Conservation (phyloP, 2,888 invertebrate species). For the Trichacis sp. region DNA sequence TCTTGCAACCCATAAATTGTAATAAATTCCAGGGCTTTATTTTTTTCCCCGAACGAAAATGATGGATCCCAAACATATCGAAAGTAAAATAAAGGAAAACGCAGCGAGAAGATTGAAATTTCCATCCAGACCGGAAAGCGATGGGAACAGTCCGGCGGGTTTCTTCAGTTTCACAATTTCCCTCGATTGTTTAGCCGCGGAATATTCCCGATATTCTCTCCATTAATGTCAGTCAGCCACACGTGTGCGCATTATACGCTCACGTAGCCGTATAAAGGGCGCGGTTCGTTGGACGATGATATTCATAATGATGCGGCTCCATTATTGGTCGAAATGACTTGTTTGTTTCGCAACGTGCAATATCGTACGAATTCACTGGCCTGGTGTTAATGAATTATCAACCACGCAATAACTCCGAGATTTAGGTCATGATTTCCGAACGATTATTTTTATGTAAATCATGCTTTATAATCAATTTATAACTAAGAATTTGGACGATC, state of each 20-base stretch:
- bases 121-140: constrained; percentile 13
- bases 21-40: too few relatives aligned
- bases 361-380: neutral
- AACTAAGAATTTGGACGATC: too few relatives aligned
- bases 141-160: constrained; percentile 13
- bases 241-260: constrained; percentile 7
- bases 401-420: neutral
- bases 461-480: too few relatives aligned
- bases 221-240: constrained; percentile 25
- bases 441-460: too few relatives aligned
- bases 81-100: neutral
- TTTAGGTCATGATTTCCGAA: neutral
- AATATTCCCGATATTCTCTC: constrained; percentile 20
- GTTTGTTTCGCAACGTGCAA: constrained; percentile 3
- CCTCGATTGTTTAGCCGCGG: constrained; percentile 15
- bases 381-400: neutral
- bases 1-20: too few relatives aligned
- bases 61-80: neutral
- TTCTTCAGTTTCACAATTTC: constrained; percentile 25
- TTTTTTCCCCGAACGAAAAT: too few relatives aligned
- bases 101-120: constrained; percentile 11
- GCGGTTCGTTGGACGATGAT: constrained; percentile 19
- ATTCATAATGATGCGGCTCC: constrained; percentile 21
- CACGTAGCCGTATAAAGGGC: constrained; percentile 17
- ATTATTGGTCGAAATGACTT: constrained; percentile 24